Evolutionary conservation across 2,888 invertebrate species (phyloP).

Genomic region (Uropetala carovei): DNA sequence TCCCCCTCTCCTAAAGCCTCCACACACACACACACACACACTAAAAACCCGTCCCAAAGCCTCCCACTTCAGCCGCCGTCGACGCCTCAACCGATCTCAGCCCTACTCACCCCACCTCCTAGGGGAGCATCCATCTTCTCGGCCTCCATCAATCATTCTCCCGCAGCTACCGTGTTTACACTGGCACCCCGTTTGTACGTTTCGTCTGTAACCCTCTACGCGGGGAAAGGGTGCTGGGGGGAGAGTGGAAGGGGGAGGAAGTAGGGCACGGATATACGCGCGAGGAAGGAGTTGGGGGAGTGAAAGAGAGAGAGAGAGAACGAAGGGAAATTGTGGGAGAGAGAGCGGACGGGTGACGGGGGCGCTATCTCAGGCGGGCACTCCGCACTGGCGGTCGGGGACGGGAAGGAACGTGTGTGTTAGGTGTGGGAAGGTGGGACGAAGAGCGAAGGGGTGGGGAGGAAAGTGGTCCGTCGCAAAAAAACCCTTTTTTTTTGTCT

Average conservation of each 20-base stretch:
- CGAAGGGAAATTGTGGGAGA: background rate
- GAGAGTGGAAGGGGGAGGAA: constrained; percentile 70
- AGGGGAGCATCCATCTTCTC: constrained; percentile 66
- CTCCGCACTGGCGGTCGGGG: background rate
- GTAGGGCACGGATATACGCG: constrained; percentile 68
- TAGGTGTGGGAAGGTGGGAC: background rate
- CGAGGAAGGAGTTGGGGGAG: constrained; percentile 67
- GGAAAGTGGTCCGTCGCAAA: background rate
- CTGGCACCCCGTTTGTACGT: constrained; percentile 69
- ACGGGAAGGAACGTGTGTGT: background rate
- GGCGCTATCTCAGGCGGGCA: constrained; percentile 39
- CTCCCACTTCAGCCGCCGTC: background rate
- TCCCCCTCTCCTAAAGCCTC: background rate
- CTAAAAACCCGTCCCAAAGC: background rate
- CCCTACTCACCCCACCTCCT: background rate
- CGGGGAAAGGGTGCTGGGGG: constrained; percentile 69
- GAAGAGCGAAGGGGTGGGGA: background rate
- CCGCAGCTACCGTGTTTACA: constrained; percentile 69
- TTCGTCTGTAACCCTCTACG: constrained; percentile 66
- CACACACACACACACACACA: background rate
- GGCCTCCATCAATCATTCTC: constrained; percentile 67
- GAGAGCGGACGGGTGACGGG: constrained; percentile 13
- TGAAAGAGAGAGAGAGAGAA: constrained; percentile 68
- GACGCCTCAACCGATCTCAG: background rate
- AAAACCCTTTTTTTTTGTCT: constrained; percentile 17